These are phyloP conservation scores for Hycleus phaleratus DNA, from an alignment of 1,140 invertebrate genomes.

Conservation along the genomic window DNA sequence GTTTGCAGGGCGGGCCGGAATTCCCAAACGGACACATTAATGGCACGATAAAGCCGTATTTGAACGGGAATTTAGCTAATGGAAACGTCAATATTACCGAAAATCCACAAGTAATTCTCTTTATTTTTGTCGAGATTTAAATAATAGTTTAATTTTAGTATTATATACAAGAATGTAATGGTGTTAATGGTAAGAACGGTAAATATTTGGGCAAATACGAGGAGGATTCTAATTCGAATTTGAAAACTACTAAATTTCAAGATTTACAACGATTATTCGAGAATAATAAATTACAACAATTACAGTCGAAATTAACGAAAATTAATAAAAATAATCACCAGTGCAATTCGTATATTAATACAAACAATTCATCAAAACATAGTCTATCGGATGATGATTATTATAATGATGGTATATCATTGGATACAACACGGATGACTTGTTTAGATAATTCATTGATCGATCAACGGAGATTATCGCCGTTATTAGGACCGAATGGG, in stretches of 20 bases:
- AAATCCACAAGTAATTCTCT: conserved; percentile 46
- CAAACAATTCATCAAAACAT: too few relatives aligned
- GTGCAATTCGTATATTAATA: background rate
- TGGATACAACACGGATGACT: conserved; percentile 27
- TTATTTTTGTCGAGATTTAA: background rate
- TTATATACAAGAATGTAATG: conserved; percentile 23
- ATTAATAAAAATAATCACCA: background rate
- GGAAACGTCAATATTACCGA: conserved; percentile 46
- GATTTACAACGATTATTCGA: conserved; percentile 23
- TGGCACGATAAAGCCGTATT: conserved; percentile 28
- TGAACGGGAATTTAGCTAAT: conserved; percentile 40
- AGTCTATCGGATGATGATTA: too few relatives aligned
- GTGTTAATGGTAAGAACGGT: background rate
- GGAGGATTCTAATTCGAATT: conserved; percentile 32
- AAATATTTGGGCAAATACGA: conserved; percentile 15
- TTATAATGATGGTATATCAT: background rate
- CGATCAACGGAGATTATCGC: conserved; percentile 20
- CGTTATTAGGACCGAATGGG: conserved; percentile 31
- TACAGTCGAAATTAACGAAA: background rate
- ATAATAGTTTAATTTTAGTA: conserved; percentile 19
- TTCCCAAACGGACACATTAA: conserved; percentile 35
- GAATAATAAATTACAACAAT: background rate
- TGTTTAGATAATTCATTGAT: conserved; percentile 24
- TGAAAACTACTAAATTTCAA: conserved; percentile 25
- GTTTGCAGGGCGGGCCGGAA: conserved; percentile 39